Base-by-base conservation (phyloP, 2,888 invertebrate genomes). In the Archaeoteleia sp. region DNA sequence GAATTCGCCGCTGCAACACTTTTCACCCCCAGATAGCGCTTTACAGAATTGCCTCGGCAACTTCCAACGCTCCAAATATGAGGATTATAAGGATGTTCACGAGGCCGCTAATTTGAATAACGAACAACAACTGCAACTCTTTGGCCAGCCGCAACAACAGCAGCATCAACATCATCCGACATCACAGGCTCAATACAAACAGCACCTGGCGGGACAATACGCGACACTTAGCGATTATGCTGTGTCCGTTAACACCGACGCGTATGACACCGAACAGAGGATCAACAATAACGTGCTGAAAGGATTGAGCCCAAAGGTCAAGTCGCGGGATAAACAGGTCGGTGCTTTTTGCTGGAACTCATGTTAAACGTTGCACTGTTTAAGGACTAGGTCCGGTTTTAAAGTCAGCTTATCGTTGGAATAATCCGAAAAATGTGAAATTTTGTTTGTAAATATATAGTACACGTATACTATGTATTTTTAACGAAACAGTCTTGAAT, bases 1-100 rank as follows among this genome's bases (percentile, higher is more conserved):
- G 2, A 83, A 82, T 42, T 83, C 85, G 1, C 76, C 83, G 2
- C 66, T 81, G 10, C 85, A 84, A 53, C 83, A 83, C 55, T 84
- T 81, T 39, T 84, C 84, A 12, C 79, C 84, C 0, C 76, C 75
- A n/a, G 83, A 84, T 10, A 76, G 74, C 8, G 54, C 72, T 12
- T 35, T 83, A 23, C 82, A 83, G 25, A 80, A 80, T 65, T 81
- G 77, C 57, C 63, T 75, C 12, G 78, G 67, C 49, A 79, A 78
- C 67, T 74, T 79, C 45, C 77, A 78, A 15, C 78, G 80, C 8
- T 60, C 71, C 13, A 79, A 77, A 57, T 79, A 71, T 39, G 79
- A 80, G 4, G 83, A 84, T 42, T 76, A 78, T 58, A 81, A 80
- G 46, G 80, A 83, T 42, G 61, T 79, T 48, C 77, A 80, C 29